Percentiles rank a stretch among this genome's conserved stretches.
Conservation (phyloP, 2,888 invertebrate species). For the Alloscopus bannaensis region DNA sequence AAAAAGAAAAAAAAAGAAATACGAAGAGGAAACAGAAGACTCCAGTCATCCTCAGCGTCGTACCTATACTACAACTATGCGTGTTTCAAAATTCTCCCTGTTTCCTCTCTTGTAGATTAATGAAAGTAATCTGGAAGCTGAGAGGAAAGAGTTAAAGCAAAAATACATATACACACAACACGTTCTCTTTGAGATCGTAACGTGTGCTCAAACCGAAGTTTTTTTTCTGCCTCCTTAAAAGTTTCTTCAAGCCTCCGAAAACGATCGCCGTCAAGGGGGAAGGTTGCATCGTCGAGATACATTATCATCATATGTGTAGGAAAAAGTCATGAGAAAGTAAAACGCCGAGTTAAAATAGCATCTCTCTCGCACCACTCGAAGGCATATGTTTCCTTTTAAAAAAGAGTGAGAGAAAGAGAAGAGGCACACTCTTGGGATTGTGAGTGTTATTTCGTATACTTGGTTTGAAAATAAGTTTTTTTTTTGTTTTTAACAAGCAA, state of each 20-base stretch:
- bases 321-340: background rate
- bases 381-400: conserved; percentile 1
- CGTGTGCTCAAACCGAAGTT: too few relatives aligned
- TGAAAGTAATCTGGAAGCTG: too few relatives aligned
- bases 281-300: background rate
- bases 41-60: too few relatives aligned
- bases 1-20: too few relatives aligned
- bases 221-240: conserved; percentile 1
- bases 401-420: too few relatives aligned
- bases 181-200: too few relatives aligned
- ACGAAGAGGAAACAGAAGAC: too few relatives aligned
- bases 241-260: conserved; percentile 1
- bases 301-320: background rate
- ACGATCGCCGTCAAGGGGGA: conserved; percentile 15
- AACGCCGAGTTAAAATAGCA: background rate
- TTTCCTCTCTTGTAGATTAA: too few relatives aligned
- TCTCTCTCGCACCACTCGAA: background rate
- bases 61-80: too few relatives aligned
- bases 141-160: too few relatives aligned
- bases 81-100: too few relatives aligned
- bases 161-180: too few relatives aligned
- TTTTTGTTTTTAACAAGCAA: conserved; percentile 6
- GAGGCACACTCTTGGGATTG: conserved; percentile 2
- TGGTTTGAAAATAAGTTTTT: conserved; percentile 1
- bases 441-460: background rate